These are phyloP conservation scores for Lasius platythorax DNA, from an alignment of 2,888 invertebrate species.

Conservation along the genomic window DNA sequence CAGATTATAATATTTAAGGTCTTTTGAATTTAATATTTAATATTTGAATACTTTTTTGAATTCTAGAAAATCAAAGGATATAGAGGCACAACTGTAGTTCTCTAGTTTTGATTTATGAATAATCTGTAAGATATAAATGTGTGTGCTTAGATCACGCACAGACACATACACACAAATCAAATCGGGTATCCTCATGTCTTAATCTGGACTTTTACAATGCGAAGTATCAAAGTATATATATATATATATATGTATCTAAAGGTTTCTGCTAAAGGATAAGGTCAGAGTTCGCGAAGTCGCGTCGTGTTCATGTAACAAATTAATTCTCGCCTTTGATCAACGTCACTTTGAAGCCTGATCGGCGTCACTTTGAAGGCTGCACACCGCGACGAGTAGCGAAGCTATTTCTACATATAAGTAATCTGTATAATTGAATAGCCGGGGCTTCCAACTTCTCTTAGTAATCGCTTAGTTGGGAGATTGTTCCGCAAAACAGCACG, in stretches of 20 bases:
- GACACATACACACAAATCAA: neutral
- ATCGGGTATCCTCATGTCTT: neutral
- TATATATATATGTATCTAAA: neutral
- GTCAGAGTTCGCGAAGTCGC: conserved; percentile 44
- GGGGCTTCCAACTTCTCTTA: conserved; percentile 44
- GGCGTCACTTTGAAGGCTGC: conserved; percentile 49
- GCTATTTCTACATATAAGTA: conserved; percentile 58
- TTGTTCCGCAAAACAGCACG: conserved; percentile 67
- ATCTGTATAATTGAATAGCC: conserved; percentile 69
- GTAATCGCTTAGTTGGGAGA: conserved; percentile 65
- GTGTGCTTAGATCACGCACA: neutral
- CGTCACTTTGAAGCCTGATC: conserved; percentile 53
- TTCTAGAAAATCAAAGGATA: neutral
- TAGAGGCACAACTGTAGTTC: neutral
- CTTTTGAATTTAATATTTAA: neutral
- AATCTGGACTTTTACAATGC: neutral
- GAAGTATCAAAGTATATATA: neutral
- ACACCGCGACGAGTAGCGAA: conserved; percentile 46
- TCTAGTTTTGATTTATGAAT: neutral
- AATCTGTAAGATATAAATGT: neutral
- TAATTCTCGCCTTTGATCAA: conserved; percentile 53
- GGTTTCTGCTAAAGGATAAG: conserved; percentile 36
- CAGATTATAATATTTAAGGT: neutral
- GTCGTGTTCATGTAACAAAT: conserved; percentile 48
- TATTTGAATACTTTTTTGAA: neutral